Evolutionary conservation across 1,140 invertebrate species (phyloP).

Genomic region (Drosophila ironensis): DNA sequence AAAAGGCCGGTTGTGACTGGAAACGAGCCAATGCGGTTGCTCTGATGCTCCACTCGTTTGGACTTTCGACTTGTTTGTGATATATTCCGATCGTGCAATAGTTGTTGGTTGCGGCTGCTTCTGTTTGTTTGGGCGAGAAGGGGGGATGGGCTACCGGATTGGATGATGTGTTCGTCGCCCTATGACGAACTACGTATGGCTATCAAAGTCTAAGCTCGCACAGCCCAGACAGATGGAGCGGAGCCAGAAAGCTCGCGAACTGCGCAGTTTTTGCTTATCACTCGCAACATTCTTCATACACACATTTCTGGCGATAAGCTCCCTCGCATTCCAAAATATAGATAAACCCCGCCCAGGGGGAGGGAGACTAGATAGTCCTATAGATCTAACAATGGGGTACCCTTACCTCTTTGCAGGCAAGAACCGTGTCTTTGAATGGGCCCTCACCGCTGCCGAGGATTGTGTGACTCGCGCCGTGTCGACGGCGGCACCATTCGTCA

Average conservation of each 20-base stretch:
- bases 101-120: neutral
- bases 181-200: slow-evolving; percentile 69
- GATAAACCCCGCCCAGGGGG: no score
- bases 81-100: slow-evolving; percentile 26
- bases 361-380: no score
- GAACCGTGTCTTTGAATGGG: slow-evolving; percentile 86
- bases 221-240: slow-evolving; percentile 18
- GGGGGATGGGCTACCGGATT: slow-evolving; percentile 1
- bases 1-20: no score
- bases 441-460: slow-evolving; percentile 86
- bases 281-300: no score
- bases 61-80: slow-evolving; percentile 74
- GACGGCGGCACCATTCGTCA: slow-evolving; percentile 85
- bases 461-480: slow-evolving; percentile 85
- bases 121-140: no score
- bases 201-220: slow-evolving; percentile 66
- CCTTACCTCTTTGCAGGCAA: slow-evolving; percentile 80
- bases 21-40: slow-evolving; percentile 11
- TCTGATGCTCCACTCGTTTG: slow-evolving; percentile 35
- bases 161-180: slow-evolving; percentile 50
- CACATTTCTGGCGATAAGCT: slow-evolving; percentile 24
- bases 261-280: slow-evolving; percentile 38
- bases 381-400: no score
- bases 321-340: no score
- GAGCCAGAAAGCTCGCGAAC: slow-evolving; percentile 3